Base-by-base conservation (phyloP, 2,797 vertebrate genomes). In the Helicolenus hilgendorfi region DNA sequence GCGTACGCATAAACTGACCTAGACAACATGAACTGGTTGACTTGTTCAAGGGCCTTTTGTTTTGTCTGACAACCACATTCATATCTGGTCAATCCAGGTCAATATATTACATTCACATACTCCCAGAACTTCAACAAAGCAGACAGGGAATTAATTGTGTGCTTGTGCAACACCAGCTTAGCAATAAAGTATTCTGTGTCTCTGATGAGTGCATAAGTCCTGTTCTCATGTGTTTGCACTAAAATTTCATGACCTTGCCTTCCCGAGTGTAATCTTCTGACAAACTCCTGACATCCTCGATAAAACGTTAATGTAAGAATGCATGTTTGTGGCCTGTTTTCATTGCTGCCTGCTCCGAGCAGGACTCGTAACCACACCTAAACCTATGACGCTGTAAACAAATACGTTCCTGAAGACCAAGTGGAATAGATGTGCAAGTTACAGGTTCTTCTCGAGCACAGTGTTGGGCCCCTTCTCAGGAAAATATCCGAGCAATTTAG, bases 141-240 rank as follows among this genome's bases (percentile, higher is more conserved):
- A 71, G 86, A 88, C 62, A 35, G 79, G 60, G 81, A 92, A 93
- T 92, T 83, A 83, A 87, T 81, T 82, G 72, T 90, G 75, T 76
- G 77, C 86, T 91, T 93, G 87, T 85, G 87, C 85, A 92, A 88
- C 59, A 71, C 13, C 67, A 71, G 62, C 79, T 71, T 85, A 71
- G 77, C 65, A 84, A 89, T 86, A 81, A 84, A 95, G 53, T 72
- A 82, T 83, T 72, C 68, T 72, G 81, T 45, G 83, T 94, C 89
- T 91, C 85, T 72, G 85, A 89, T 89, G 88, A 89, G 83, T 82
- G 79, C 81, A 76, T 72, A 89, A 90, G 77, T 72, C 38, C 27
- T 89, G 72, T 83, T 81, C 78, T 93, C 89, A 93, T 84, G 81
- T 92, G 91, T 93, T 96, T 93, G 90, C 86, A 92, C 87, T 90